Evolutionary conservation across 2,113 vertebrate species (phyloP).

Genomic region (Ophthalmolycus amberensis): DNA sequence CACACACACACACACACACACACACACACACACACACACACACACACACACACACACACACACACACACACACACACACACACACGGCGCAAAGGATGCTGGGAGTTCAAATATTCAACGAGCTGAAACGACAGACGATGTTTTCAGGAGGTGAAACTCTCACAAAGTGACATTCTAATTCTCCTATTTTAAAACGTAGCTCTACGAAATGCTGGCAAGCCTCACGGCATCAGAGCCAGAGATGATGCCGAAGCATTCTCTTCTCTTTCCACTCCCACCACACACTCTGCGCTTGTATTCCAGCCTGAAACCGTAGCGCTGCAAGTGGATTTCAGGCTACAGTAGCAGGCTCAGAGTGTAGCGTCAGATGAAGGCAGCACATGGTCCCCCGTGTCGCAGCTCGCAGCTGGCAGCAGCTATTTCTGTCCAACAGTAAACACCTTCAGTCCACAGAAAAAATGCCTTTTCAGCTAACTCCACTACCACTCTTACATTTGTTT

Average conservation of each 20-base stretch:
- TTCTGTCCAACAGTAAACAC: constrained; percentile 41
- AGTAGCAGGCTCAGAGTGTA: constrained; percentile 1
- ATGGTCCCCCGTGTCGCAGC: constrained; percentile 38
- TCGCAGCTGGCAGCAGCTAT: constrained; percentile 33
- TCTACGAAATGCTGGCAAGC: constrained; percentile 1
- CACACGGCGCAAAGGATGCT: constrained; percentile 49
- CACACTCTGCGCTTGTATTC: constrained; percentile 4
- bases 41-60: constrained; percentile 58
- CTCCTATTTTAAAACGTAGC: constrained; percentile 21
- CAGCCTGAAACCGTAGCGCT: neutral
- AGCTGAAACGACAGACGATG: constrained; percentile 21
- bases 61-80: constrained; percentile 49
- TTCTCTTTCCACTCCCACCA: neutral
- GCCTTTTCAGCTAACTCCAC: no score
- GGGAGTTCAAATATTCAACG: constrained; percentile 30
- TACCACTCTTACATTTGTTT: neutral
- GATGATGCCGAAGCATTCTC: constrained; percentile 16
- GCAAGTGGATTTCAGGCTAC: neutral
- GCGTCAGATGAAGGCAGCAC: neutral
- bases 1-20: no score
- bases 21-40: no score
- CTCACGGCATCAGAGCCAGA: neutral
- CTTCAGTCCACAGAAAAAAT: neutral
- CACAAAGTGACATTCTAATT: neutral
- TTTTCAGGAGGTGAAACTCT: neutral